phyloP scores from a whole-genome alignment of 1,140 invertebrate genomes.

The Dufourea novaeangliae region DNA sequence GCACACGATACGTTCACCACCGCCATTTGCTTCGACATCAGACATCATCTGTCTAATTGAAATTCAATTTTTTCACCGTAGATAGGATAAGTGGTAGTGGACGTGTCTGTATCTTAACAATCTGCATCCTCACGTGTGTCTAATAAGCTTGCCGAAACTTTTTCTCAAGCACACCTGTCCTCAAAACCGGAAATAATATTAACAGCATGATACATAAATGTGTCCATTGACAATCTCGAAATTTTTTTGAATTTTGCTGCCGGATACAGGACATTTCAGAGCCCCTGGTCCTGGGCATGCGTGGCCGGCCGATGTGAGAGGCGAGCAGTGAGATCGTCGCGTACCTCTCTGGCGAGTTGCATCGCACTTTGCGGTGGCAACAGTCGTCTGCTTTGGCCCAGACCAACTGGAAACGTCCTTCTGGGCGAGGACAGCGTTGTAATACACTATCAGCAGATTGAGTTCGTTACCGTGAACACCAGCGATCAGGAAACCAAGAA shows the following conservation, averaged over 20 bases:
- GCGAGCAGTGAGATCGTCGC: slow-evolving; percentile 74
- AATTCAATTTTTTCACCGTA: too few species aligned
- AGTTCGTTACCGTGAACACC: slow-evolving; percentile 79
- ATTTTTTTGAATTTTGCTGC: neutral
- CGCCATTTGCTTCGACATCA: too few species aligned
- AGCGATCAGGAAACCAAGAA: slow-evolving; percentile 77
- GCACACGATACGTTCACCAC: too few species aligned
- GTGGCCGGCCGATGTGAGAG: slow-evolving; percentile 76
- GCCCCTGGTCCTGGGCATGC: slow-evolving; percentile 81
- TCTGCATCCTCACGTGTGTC: neutral
- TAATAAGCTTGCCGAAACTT: neutral
- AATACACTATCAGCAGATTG: slow-evolving; percentile 78
- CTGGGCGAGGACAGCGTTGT: slow-evolving; percentile 73
- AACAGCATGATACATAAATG: neutral
- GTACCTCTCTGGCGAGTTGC: slow-evolving; percentile 77
- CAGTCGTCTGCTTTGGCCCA: slow-evolving; percentile 78
- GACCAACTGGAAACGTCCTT: slow-evolving; percentile 73
- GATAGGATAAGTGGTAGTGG: too few species aligned
- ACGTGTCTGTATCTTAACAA: neutral
- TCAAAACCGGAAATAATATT: neutral
- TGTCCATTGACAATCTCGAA: neutral
- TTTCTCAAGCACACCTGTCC: neutral
- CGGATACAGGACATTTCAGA: slow-evolving; percentile 73
- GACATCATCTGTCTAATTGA: too few species aligned
- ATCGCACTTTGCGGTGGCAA: slow-evolving; percentile 77